Percentiles rank a stretch among this genome's conserved stretches.
These are phyloP conservation scores for Myotis findleyi DNA, from an alignment of 2,797 vertebrate species.

Conservation along the genomic window DNA sequence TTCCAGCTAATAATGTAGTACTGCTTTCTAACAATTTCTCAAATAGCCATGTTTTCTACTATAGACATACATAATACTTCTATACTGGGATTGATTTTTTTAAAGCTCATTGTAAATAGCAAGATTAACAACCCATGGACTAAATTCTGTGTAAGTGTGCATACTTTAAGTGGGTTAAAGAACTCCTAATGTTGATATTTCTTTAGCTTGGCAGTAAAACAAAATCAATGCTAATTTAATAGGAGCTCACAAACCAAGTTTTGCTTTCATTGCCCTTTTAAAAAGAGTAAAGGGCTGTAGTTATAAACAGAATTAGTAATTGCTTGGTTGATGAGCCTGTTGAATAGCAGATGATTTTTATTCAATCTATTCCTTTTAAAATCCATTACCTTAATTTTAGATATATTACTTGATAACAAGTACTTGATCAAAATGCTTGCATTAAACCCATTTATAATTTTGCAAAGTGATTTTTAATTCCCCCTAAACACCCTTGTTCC, in stretches of 20 bases:
- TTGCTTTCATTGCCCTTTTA: constrained; percentile 80
- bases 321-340: constrained; percentile 69
- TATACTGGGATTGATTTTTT: constrained; percentile 89
- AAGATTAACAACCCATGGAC: constrained; percentile 86
- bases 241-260: constrained; percentile 94
- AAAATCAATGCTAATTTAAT: constrained; percentile 97
- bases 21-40: constrained; percentile 54
- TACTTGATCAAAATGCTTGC: constrained; percentile 72
- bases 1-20: neutral
- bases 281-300: constrained; percentile 65
- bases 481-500: constrained; percentile 65
- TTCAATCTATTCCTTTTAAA: constrained; percentile 72
- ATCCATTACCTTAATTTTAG: constrained; percentile 80
- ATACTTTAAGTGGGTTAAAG: constrained; percentile 90
- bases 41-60: constrained; percentile 85
- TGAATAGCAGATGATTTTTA: constrained; percentile 76
- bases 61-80: constrained; percentile 84
- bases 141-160: constrained; percentile 86
- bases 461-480: constrained; percentile 78
- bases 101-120: constrained; percentile 90
- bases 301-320: constrained; percentile 76
- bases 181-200: constrained; percentile 91
- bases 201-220: constrained; percentile 87
- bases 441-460: constrained; percentile 79
- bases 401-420: constrained; percentile 75